Conservation (phyloP, 2,797 vertebrate species). For the Malacoraja senta region DNA sequence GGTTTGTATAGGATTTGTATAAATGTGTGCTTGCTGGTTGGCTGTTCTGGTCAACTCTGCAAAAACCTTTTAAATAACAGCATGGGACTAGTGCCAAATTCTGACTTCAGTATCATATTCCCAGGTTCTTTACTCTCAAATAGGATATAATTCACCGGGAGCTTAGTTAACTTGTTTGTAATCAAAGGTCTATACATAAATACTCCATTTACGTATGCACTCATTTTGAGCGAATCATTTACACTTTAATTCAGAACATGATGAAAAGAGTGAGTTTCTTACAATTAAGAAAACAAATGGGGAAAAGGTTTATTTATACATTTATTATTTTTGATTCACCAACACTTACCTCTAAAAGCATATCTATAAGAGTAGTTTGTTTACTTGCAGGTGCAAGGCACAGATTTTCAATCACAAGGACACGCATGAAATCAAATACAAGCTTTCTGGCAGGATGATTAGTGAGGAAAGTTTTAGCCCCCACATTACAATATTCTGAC, state of each 20-base stretch:
- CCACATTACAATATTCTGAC: slow-evolving; percentile 94
- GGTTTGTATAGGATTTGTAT: too few relatives aligned
- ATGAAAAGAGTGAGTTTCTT: not conserved
- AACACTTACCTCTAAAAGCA: slow-evolving; percentile 80
- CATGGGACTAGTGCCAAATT: too few relatives aligned
- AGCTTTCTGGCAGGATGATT: slow-evolving; percentile 97
- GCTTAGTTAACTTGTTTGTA: not conserved
- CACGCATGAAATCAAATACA: slow-evolving; percentile 95
- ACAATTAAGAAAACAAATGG: slow-evolving; percentile 18
- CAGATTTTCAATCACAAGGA: slow-evolving; percentile 94
- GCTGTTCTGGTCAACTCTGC: too few relatives aligned
- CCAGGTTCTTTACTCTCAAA: too few relatives aligned
- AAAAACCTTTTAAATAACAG: too few relatives aligned
- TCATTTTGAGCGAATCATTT: not conserved
- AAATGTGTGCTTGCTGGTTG: too few relatives aligned
- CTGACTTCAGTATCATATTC: too few relatives aligned
- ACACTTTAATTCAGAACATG: not conserved
- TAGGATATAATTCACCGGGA: not conserved
- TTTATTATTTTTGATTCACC: not conserved
- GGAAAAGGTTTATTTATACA: not conserved
- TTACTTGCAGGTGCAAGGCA: slow-evolving; percentile 90
- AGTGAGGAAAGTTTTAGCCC: slow-evolving; percentile 88
- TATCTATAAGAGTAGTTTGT: slow-evolving; percentile 89
- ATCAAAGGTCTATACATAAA: not conserved
- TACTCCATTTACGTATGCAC: too few relatives aligned